These are phyloP conservation scores for Echinarachnius parma DNA, from an alignment of 53 echinoderm and acorn worm species.

Conservation along the genomic window DNA sequence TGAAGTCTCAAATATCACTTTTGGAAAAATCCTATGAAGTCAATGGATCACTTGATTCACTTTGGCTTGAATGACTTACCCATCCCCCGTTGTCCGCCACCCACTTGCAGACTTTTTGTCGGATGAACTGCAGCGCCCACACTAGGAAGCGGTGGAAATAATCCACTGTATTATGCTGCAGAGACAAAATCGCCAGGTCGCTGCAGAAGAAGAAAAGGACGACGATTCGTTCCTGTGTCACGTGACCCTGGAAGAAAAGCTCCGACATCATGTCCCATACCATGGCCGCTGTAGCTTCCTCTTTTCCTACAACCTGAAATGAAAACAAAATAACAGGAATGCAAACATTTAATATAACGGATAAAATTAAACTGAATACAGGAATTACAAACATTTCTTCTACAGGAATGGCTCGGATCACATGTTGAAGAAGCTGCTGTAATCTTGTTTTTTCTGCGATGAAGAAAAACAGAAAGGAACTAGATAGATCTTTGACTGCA, in stretches of 20 bases:
- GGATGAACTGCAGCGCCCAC: slow-evolving; percentile 66
- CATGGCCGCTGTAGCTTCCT: slow-evolving; percentile 37
- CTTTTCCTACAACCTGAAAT: slow-evolving; percentile 14
- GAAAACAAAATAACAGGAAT: no score
- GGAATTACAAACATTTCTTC: no score
- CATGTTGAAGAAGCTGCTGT: no score
- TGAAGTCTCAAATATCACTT: no score
- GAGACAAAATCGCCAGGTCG: slow-evolving; percentile 60
- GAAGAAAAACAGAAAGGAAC: no score
- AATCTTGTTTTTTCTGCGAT: no score
- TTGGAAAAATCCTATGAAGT: no score
- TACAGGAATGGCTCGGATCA: no score
- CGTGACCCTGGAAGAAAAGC: slow-evolving; percentile 45
- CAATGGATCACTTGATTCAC: neutral
- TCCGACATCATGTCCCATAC: slow-evolving; percentile 56
- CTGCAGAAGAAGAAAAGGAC: slow-evolving; percentile 78
- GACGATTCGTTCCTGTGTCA: slow-evolving; percentile 58
- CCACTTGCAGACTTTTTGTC: slow-evolving; percentile 53
- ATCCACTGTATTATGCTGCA: slow-evolving; percentile 30
- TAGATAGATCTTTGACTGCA: no score
- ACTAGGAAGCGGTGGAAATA: slow-evolving; percentile 55
- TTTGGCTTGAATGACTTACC: slow-evolving; percentile 51
- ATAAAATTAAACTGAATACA: no score
- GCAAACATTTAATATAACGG: no score
- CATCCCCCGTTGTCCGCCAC: slow-evolving; percentile 75